Conservation (phyloP, 2,113 vertebrate species). For the Tachysurus vachellii region DNA sequence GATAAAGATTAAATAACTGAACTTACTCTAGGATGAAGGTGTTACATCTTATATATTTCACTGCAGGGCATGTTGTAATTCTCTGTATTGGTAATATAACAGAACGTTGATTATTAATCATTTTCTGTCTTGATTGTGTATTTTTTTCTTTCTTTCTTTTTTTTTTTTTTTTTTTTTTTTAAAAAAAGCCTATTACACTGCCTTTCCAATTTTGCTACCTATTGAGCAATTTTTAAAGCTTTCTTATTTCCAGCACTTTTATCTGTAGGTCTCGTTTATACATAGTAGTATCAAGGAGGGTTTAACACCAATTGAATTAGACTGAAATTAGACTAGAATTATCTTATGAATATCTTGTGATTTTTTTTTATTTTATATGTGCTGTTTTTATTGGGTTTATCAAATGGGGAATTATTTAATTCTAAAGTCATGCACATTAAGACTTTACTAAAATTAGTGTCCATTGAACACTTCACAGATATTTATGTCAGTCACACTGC, state of each 20-base stretch:
- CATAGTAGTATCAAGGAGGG: not conserved
- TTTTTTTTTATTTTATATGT: not conserved
- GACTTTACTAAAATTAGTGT: not conserved
- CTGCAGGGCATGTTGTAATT: not conserved
- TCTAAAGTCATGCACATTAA: too few species aligned
- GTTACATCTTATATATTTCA: not conserved
- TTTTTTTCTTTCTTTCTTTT: not conserved
- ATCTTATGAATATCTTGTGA: not conserved
- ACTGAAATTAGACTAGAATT: not conserved
- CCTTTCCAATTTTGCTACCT: not conserved
- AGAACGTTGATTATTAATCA: not conserved
- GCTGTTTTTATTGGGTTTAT: not conserved
- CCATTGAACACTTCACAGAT: not conserved
- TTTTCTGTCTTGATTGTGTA: not conserved
- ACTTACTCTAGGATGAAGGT: not conserved
- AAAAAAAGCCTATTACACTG: not conserved
- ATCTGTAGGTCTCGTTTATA: not conserved
- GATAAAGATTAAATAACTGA: constrained; percentile 30
- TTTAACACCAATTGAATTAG: not conserved
- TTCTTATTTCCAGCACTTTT: not conserved
- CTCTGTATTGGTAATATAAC: not conserved
- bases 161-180: not conserved
- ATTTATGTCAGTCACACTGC: not conserved
- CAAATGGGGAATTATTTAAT: not conserved
- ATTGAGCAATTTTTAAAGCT: not conserved